Evolutionary conservation across 2,888 invertebrate species (phyloP).

Genomic region (Erpobdella octoculata): DNA sequence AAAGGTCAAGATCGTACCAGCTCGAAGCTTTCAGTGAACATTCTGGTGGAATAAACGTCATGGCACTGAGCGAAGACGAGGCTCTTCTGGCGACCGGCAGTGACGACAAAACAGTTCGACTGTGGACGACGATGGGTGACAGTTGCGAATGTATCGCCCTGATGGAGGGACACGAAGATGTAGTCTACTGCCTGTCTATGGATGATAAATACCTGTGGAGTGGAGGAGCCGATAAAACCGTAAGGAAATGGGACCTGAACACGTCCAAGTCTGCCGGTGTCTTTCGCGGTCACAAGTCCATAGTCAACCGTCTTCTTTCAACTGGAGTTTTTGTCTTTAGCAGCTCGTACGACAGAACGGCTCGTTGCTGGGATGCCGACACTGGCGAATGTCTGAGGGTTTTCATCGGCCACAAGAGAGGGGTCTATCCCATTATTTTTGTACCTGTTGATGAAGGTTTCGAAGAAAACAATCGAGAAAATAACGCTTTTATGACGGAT

Average conservation of each 20-base stretch:
- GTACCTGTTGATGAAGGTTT: slow-evolving; percentile 53
- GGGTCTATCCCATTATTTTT: slow-evolving; percentile 55
- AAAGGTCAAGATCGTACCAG: slow-evolving; percentile 31
- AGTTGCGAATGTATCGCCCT: slow-evolving; percentile 54
- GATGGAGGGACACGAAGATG: slow-evolving; percentile 53
- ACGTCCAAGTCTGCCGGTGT: slow-evolving; percentile 53
- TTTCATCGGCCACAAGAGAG: slow-evolving; percentile 54
- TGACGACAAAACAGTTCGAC: slow-evolving; percentile 53
- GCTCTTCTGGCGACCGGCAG: slow-evolving; percentile 55
- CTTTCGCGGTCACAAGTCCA: slow-evolving; percentile 52
- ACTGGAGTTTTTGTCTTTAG: slow-evolving; percentile 52
- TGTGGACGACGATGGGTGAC: slow-evolving; percentile 54
- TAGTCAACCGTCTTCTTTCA: slow-evolving; percentile 54
- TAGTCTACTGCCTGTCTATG: slow-evolving; percentile 54
- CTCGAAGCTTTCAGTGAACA: slow-evolving; percentile 37
- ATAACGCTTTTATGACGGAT: background rate
- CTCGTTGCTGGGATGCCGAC: slow-evolving; percentile 55
- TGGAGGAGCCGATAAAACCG: slow-evolving; percentile 54
- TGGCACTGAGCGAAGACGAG: slow-evolving; percentile 55
- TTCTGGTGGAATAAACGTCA: slow-evolving; percentile 53
- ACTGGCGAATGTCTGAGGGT: slow-evolving; percentile 52
- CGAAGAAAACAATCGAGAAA: slow-evolving; percentile 38
- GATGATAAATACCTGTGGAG: slow-evolving; percentile 54
- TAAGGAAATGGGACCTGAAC: slow-evolving; percentile 56
- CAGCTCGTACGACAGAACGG: slow-evolving; percentile 50